Conservation (phyloP, 2,888 invertebrate genomes). For the Oligia latruncula region DNA sequence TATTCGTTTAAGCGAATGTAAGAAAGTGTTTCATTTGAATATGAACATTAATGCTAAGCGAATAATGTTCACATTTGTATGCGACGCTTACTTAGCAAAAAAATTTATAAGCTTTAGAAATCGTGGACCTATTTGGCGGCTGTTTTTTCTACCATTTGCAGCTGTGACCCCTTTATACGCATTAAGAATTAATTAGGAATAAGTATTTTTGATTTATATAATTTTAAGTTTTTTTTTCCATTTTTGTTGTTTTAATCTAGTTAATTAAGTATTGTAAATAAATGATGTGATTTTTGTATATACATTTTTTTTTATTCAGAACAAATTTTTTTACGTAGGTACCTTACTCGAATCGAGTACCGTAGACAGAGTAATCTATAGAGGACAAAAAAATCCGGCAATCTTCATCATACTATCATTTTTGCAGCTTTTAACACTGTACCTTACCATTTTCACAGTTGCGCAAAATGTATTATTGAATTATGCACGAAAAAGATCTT, state of each 20-base stretch:
- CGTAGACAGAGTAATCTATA: too few species aligned
- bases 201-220: constrained; percentile 44
- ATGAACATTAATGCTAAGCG: background rate
- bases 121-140: background rate
- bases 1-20: background rate
- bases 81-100: background rate
- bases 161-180: background rate
- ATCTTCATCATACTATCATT: too few species aligned
- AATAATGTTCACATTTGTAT: background rate
- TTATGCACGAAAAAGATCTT: too few species aligned
- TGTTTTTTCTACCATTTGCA: background rate
- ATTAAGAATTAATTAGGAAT: constrained; percentile 16
- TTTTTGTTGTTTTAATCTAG: constrained; percentile 33
- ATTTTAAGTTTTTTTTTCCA: constrained; percentile 10
- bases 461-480: too few species aligned
- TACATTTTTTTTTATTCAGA: background rate
- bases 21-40: background rate
- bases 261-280: constrained; percentile 34
- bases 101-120: background rate
- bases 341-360: background rate
- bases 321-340: background rate
- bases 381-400: too few species aligned
- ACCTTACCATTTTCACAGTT: too few species aligned
- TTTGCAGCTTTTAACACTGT: too few species aligned
- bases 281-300: constrained; percentile 43